Percentiles rank a stretch among this genome's conserved stretches.
These are phyloP conservation scores for Athrips mouffetella DNA, from an alignment of 2,888 invertebrate genomes.

Conservation along the genomic window DNA sequence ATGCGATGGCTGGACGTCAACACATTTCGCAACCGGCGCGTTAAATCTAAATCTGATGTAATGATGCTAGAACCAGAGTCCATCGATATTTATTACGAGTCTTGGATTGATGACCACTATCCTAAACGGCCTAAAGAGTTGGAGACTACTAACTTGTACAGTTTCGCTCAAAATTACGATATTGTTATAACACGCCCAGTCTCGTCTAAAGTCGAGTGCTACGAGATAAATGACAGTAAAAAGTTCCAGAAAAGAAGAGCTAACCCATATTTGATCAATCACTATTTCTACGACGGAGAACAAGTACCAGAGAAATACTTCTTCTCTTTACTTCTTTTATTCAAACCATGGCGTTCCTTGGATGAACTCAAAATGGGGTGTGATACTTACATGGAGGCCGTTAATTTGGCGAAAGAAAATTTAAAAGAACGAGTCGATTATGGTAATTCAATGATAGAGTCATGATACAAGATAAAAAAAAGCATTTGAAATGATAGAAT, in stretches of 20 bases:
- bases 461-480: too few species aligned
- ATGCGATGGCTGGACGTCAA: conserved; percentile 38
- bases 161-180: conserved; percentile 18
- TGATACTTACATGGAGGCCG: conserved; percentile 28
- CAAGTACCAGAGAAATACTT: too few species aligned
- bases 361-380: conserved; percentile 26
- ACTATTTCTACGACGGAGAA: too few species aligned
- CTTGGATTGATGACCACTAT: conserved; percentile 33
- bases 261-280: too few species aligned
- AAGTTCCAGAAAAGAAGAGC: too few species aligned
- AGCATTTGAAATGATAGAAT: too few species aligned
- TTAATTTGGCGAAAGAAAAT: conserved; percentile 19
- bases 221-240: conserved; percentile 15
- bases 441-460: conserved; percentile 16
- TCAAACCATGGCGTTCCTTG: conserved; percentile 29
- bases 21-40: conserved; percentile 28
- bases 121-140: too few species aligned
- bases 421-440: conserved; percentile 22
- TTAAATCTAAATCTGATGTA: conserved; percentile 30
- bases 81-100: conserved; percentile 31
- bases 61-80: conserved; percentile 27
- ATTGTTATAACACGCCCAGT: conserved; percentile 19
- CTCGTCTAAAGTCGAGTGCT: conserved; percentile 18
- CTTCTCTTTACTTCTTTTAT: conserved; percentile 29
- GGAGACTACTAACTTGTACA: too few species aligned